Evolutionary conservation across 2,113 vertebrate genomes (phyloP).

Genomic region (Danio rerio): GRCz12tu NC_133188.1:53738501-53739000

Average conservation of each 20-base stretch:
- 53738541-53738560: no score
- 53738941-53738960: conserved; percentile 68
- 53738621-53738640: conserved; percentile 17
- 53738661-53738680: conserved; percentile 69
- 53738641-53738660: conserved; percentile 69
- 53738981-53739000: not conserved
- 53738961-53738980: conserved; percentile 45
- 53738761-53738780: conserved; percentile 72
- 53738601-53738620: conserved; percentile 16
- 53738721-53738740: conserved; percentile 49
- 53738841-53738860: conserved; percentile 76
- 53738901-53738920: conserved; percentile 79
- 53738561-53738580: no score
- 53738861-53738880: conserved; percentile 76
- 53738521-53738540: no score
- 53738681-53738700: conserved; percentile 59
- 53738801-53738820: conserved; percentile 70
- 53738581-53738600: not conserved
- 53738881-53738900: conserved; percentile 79
- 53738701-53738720: conserved; percentile 59
- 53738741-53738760: conserved; percentile 60
- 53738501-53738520: no score
- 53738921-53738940: conserved; percentile 86
- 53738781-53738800: conserved; percentile 70
- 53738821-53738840: conserved; percentile 73